Base-by-base conservation (phyloP, 92 coral and sea anemone species). In the Zoanthus sociatus region DNA sequence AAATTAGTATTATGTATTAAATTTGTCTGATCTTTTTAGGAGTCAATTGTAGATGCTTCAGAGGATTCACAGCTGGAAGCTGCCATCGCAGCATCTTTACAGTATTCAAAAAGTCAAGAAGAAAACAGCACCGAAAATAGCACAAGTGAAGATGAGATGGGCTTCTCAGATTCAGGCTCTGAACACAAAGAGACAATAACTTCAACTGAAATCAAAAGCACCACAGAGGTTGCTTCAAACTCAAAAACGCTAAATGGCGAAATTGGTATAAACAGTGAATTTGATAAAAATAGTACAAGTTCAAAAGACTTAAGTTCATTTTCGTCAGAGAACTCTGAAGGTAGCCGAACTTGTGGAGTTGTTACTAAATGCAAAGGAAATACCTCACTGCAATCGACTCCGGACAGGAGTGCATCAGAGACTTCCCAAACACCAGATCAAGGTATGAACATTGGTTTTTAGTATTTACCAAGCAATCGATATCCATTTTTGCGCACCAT, bases 41-140 rank as follows among this genome's bases (percentile, higher is more conserved):
- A 97, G 67, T 95, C 98, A 14, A 93, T 97, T 68, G 94, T 97
- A 46, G 99, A 97, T 89, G 99, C 99, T 21, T 97, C 99, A 15
- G 99, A 97, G 73, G 98, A 97, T 71, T 97, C 99, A 15, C 99
- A 97, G 86, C 89, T 97, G 53, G 98, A 96, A 78, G 99, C 99
- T 12, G 99, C 99, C 5, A 97, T 97, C 50, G 99, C 98, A 10
- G 99, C 95, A 15, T 97, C 99, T 26, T 84, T 97, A 48, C 90
- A 91, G 46, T 94, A 94, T 78, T 90, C 98, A 66, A 90, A 78
- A 15, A 50, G 88, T 71, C 89, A 86, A n/a, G 92, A 93, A 45
- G 63, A 86, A 32, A 93, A 89, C 15, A 68, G 87, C 16, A 67
- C 73, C 78, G 92, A 77, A 9, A 92, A 93, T 64, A 93, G 86